phyloP scores from a whole-genome alignment of 2,888 invertebrate genomes.

The Serrognathus titanus region DNA sequence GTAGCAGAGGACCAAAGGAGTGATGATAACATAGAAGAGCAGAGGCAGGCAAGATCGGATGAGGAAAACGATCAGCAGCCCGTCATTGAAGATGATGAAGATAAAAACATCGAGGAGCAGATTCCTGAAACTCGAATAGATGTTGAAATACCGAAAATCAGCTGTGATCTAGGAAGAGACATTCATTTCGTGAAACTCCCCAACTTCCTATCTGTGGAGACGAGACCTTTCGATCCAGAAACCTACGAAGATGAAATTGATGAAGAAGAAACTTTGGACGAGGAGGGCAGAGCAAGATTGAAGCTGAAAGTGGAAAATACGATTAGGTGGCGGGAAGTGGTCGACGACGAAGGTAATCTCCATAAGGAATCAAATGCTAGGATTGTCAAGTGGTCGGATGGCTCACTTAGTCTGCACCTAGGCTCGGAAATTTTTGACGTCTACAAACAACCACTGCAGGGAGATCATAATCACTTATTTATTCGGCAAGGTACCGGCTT shows the following conservation, averaged over 20 bases:
- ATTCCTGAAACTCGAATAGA: slow-evolving; percentile 93
- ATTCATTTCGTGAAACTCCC: slow-evolving; percentile 96
- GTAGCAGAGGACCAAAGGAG: slow-evolving; percentile 38
- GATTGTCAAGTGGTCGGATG: slow-evolving; percentile 96
- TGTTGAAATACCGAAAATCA: slow-evolving; percentile 94
- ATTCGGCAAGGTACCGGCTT: slow-evolving; percentile 97
- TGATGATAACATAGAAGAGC: slow-evolving; percentile 38
- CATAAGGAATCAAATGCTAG: slow-evolving; percentile 91
- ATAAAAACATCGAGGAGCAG: slow-evolving; percentile 73
- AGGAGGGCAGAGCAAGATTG: slow-evolving; percentile 90
- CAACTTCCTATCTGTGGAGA: slow-evolving; percentile 97
- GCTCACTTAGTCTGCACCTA: slow-evolving; percentile 93
- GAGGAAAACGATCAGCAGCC: slow-evolving; percentile 48
- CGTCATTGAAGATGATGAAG: slow-evolving; percentile 51
- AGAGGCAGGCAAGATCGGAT: slow-evolving; percentile 47
- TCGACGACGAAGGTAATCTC: slow-evolving; percentile 78
- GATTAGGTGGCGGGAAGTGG: slow-evolving; percentile 86
- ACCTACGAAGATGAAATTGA: slow-evolving; percentile 99
- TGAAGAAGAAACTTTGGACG: slow-evolving; percentile 95
- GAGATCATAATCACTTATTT: slow-evolving; percentile 96
- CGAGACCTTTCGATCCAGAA: slow-evolving; percentile 89
- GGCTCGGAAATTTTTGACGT: slow-evolving; percentile 98
- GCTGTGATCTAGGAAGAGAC: slow-evolving; percentile 86
- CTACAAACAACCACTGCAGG: slow-evolving; percentile 88
- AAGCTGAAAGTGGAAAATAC: slow-evolving; percentile 97